phyloP scores from a whole-genome alignment of 2,113 vertebrate species.

The Daphoenositta chrysoptera region DNA sequence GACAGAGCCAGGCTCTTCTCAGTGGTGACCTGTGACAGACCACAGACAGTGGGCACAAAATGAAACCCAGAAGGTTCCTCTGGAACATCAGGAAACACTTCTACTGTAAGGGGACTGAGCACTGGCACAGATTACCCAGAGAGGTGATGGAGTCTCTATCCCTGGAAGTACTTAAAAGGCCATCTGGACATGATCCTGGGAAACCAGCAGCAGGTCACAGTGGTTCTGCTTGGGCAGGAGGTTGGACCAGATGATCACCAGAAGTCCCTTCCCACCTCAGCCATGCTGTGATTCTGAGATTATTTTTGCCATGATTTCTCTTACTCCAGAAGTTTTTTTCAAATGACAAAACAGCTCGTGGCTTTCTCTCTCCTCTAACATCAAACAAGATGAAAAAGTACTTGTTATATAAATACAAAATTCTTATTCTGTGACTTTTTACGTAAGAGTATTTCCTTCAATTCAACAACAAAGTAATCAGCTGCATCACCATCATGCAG shows the following conservation, averaged over 20 bases:
- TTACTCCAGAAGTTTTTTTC: neutral
- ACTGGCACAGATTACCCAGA: neutral
- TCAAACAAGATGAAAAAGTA: neutral
- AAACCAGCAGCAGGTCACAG: neutral
- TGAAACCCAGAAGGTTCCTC: neutral
- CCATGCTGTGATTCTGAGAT: neutral
- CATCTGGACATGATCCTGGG: no score
- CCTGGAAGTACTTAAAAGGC: neutral
- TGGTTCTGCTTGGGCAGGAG: neutral
- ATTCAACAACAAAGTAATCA: conserved; percentile 25
- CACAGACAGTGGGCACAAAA: neutral
- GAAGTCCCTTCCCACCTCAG: neutral
- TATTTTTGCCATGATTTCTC: neutral
- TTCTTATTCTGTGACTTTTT: neutral
- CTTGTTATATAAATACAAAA: neutral
- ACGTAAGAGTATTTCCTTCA: neutral
- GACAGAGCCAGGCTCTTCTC: neutral
- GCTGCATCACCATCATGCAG: neutral
- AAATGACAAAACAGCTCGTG: neutral
- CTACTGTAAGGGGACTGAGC: fast-evolving
- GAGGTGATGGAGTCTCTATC: neutral
- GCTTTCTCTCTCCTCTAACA: neutral
- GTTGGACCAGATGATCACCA: neutral
- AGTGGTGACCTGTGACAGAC: neutral
- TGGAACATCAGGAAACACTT: neutral